Conservation (phyloP, 2,797 vertebrate genomes). For the Nothura maculosa region DNA sequence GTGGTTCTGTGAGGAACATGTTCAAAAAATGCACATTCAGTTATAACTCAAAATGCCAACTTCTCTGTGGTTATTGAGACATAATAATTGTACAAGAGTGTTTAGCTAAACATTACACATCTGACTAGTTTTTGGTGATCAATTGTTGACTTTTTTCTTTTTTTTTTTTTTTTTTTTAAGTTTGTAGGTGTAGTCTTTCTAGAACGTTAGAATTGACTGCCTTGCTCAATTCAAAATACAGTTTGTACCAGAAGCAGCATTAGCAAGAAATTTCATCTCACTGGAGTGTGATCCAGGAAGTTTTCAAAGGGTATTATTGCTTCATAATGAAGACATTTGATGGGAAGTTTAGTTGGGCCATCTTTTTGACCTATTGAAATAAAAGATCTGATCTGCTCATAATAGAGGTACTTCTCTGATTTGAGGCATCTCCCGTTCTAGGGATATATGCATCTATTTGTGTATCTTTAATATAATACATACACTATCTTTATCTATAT, state of each 20-base stretch:
- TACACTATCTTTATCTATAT: fast-evolving
- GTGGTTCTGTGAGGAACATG: fast-evolving
- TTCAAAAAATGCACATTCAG: fast-evolving
- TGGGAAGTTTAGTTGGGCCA: not conserved
- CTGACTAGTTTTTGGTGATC: not conserved
- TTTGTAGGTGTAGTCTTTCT: not conserved
- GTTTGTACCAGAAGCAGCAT: not conserved
- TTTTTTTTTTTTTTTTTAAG: fast-evolving
- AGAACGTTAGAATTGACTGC: not conserved
- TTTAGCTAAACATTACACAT: not conserved
- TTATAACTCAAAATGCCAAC: too few species aligned
- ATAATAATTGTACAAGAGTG: too few species aligned
- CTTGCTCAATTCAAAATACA: not conserved
- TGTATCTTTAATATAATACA: too few species aligned
- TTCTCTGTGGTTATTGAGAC: not conserved
- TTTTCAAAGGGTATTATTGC: not conserved
- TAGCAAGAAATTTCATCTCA: not conserved
- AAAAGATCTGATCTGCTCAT: not conserved
- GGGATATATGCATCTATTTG: fast-evolving
- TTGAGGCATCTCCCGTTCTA: not conserved
- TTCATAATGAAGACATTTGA: not conserved
- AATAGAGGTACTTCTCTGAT: fast-evolving
- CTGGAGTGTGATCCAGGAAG: not conserved
- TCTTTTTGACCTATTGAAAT: not conserved
- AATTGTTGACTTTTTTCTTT: fast-evolving